These are phyloP conservation scores for Lichenostomus cassidix DNA, from an alignment of 2,113 vertebrate species.

Conservation along the genomic window DNA sequence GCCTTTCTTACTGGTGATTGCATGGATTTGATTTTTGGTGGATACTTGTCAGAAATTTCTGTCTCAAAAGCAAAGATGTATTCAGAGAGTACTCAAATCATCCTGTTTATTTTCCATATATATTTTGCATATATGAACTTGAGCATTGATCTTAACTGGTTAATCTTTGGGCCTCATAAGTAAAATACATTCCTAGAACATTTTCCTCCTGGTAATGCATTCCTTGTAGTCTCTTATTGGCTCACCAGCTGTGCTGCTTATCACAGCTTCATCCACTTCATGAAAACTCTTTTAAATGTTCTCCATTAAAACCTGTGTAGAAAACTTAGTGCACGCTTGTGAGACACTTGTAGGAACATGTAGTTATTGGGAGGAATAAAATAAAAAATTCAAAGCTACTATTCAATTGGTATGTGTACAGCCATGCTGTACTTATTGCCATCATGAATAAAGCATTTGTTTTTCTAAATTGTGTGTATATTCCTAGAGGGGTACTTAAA, in stretches of 20 bases:
- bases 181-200: neutral
- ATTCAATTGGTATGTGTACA: neutral
- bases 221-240: neutral
- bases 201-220: neutral
- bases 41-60: neutral
- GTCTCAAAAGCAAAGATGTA: neutral
- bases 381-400: conserved; percentile 27
- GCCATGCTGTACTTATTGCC: neutral
- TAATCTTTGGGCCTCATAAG: neutral
- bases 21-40: neutral
- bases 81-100: neutral
- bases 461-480: conserved; percentile 43
- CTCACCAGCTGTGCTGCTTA: conserved; percentile 3
- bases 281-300: conserved; percentile 20
- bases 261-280: conserved; percentile 1
- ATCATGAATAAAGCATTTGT: conserved; percentile 46
- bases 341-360: neutral
- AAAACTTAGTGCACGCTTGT: neutral
- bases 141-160: neutral
- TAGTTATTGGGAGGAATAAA: conserved; percentile 31
- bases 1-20: neutral
- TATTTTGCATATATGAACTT: neutral
- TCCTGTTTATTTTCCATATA: neutral
- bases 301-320: neutral
- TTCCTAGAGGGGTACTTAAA: conserved; percentile 35